These are phyloP conservation scores for Sorex araneus DNA, from an alignment of 2,113 vertebrate species.

Conservation along the genomic window DNA sequence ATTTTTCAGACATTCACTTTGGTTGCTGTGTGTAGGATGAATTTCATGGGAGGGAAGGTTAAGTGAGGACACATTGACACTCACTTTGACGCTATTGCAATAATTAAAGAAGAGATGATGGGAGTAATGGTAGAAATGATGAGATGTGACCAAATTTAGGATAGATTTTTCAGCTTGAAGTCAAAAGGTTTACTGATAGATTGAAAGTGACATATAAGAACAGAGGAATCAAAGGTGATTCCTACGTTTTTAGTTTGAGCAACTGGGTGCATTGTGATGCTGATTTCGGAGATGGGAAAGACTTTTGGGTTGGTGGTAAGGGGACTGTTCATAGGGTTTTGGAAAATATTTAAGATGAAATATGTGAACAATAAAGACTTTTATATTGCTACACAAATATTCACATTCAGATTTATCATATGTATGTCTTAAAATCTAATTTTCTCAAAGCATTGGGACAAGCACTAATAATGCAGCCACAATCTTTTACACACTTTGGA, in stretches of 20 bases:
- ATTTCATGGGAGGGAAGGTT: neutral
- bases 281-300: neutral
- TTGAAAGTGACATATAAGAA: neutral
- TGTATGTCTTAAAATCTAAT: neutral
- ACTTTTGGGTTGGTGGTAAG: neutral
- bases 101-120: neutral
- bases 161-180: neutral
- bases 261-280: neutral
- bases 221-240: neutral
- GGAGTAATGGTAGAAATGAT: neutral
- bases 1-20: conserved; percentile 15
- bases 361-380: neutral
- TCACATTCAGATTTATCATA: neutral
- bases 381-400: neutral
- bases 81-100: neutral
- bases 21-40: neutral
- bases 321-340: neutral
- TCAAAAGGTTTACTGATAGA: neutral
- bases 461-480: neutral
- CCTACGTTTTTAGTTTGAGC: neutral
- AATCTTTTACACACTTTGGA: neutral
- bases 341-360: conserved; percentile 23
- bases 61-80: neutral
- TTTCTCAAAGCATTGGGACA: neutral
- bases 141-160: neutral